A percentile compares a stretch with the other conserved stretches of the same genome.
Evolutionary conservation across 2,113 vertebrate species (phyloP).

Genomic region (Seriola dumerili): DNA sequence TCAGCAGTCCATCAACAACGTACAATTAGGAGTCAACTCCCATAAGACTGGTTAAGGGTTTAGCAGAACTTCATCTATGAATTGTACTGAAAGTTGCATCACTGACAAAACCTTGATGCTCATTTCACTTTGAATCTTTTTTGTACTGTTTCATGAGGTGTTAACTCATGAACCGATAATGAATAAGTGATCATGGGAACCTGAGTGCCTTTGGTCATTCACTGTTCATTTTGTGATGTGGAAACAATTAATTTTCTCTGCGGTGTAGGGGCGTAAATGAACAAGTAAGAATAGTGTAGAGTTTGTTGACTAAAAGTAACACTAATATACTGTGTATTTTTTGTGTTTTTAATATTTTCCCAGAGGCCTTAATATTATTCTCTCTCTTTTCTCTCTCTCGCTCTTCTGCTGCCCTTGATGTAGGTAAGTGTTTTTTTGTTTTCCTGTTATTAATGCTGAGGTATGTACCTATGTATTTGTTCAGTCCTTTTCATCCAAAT

Average conservation of each 20-base stretch:
- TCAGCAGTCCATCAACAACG: background rate
- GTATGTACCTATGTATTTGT: constrained; percentile 23
- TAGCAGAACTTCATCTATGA: background rate
- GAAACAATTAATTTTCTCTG: constrained; percentile 6
- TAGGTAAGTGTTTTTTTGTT: constrained; percentile 70
- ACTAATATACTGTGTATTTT: constrained; percentile 8
- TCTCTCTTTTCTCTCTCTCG: constrained; percentile 10
- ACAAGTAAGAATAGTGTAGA: background rate
- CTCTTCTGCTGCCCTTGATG: constrained; percentile 43
- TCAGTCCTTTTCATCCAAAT: constrained; percentile 50
- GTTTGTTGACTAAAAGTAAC: constrained; percentile 28
- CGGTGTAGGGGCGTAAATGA: constrained; percentile 17
- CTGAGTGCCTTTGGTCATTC: background rate
- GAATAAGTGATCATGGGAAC: background rate
- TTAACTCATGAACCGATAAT: background rate
- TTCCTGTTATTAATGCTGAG: constrained; percentile 26
- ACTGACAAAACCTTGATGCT: background rate
- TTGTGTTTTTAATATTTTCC: constrained; percentile 39
- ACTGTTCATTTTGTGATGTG: constrained; percentile 5
- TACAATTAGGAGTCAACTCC: background rate
- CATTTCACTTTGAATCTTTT: background rate
- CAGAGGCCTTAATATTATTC: constrained; percentile 25
- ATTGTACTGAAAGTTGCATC: background rate
- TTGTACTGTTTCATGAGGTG: background rate
- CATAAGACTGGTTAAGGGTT: background rate